These are phyloP conservation scores for Calidris pygmaea DNA, from an alignment of 2,113 vertebrate species.

Conservation along the genomic window DNA sequence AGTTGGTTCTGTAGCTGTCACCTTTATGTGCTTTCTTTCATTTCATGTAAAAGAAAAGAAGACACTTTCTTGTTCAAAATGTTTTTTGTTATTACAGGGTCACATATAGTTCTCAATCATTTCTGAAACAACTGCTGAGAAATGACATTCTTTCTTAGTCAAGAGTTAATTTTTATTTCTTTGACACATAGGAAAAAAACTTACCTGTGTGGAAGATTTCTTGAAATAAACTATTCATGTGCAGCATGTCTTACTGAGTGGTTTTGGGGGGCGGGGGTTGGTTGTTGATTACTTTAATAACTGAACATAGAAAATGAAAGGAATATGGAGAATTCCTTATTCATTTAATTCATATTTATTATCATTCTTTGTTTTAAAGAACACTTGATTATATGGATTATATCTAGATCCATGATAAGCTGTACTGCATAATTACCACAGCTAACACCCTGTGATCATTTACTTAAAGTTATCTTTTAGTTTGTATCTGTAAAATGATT, in stretches of 20 bases:
- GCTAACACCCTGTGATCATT: not conserved
- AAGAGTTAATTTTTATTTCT: slow-evolving; percentile 19
- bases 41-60: not conserved
- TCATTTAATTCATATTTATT: not conserved
- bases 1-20: not conserved
- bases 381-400: not conserved
- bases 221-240: not conserved
- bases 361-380: not conserved
- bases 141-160: not conserved
- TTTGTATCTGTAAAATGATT: not conserved
- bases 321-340: not conserved
- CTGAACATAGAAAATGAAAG: not conserved
- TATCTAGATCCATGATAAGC: not conserved
- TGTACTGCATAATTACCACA: not conserved
- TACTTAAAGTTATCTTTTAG: not conserved
- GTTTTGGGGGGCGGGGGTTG: not conserved
- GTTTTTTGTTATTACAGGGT: not conserved
- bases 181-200: not conserved
- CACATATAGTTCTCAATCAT: not conserved
- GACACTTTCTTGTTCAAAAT: not conserved
- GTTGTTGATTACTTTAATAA: not conserved
- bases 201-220: not conserved
- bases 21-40: not conserved
- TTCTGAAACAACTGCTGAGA: not conserved
- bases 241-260: not conserved